Evolutionary conservation across 2,113 vertebrate species (phyloP), one percentile per base, ranked within the genome.

Genomic region (Protobothrops mucrosquamatus): DNA sequence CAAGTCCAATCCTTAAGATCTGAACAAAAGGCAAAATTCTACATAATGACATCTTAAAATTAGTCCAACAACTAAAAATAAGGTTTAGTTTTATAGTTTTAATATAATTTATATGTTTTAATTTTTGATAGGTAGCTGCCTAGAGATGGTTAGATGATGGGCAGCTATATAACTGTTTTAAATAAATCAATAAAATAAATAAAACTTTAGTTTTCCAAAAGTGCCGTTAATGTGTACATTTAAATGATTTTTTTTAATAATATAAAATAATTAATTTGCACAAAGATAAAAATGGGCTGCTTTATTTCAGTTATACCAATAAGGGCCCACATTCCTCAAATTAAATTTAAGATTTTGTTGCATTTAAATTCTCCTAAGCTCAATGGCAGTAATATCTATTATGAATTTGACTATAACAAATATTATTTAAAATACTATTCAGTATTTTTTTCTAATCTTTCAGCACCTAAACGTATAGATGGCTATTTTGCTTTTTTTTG

Each of bases 1-100:
- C 93, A 97, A 95, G 95, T 91, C 93, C 59, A 94, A 64, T 93
- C 96, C 95, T 95, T 93, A 93, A 96, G 95, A 92, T 88, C 93
- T 91, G 88, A 88, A 95, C 91, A 90, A 92, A 96, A 96, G 87
- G 11, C 92, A 87, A 90, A 96, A 96, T 61, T 95, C 85, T 64
- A 94, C 46, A 48, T 43, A 96, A 91, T 22, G 18, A 39, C 34
- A 43, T 81, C 74, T 81, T 43, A 81, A 81, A 81, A 43, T 81
- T 81, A 81, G 34, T 43, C 74, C 39, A 43, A 81, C 22, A 22
- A 22, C 74, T 81, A 81, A 81, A 81, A 39, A 10, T 81, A 81
- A 69, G 29, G 5, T 34, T 69, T 69, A 69, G 93, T 95, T 96
- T 88, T 90, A 91, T 64, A 88, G 34, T 85, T 24, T 18, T 48